phyloP scores from a whole-genome alignment of 2,888 invertebrate species.

The Macrophya annulata region DNA sequence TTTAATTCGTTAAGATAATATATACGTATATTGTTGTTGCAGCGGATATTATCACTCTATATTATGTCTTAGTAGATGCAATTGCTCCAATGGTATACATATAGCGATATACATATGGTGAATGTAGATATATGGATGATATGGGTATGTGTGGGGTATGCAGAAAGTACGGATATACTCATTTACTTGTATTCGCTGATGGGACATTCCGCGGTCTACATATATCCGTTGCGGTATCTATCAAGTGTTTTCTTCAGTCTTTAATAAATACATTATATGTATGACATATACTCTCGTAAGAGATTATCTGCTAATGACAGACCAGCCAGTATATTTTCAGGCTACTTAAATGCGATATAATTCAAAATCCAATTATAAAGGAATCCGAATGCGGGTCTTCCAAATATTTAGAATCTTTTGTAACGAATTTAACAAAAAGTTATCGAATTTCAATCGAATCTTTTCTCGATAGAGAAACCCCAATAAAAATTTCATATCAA shows the following conservation, averaged over 20 bases:
- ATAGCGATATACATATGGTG: not conserved
- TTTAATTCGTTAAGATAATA: not conserved
- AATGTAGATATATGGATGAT: not conserved
- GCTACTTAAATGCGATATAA: not conserved
- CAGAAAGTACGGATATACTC: not conserved
- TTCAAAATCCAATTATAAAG: not conserved
- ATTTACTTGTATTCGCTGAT: not conserved
- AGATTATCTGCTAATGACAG: constrained; percentile 14
- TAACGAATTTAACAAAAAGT: not conserved
- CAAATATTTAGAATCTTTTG: constrained; percentile 10
- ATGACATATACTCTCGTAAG: not conserved
- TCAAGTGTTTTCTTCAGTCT: constrained; percentile 22
- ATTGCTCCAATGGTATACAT: constrained; percentile 3
- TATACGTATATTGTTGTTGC: not conserved
- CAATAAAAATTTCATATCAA: not conserved
- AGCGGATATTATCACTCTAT: not conserved
- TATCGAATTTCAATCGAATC: not conserved
- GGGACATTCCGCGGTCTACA: not conserved
- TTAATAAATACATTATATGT: not conserved
- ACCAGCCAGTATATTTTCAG: not conserved
- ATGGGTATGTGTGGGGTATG: not conserved
- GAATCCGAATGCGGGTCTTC: not conserved
- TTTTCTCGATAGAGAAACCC: not conserved
- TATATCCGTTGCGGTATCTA: not conserved
- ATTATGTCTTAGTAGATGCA: not conserved